Percentiles rank a stretch among this genome's conserved stretches.
phyloP scores from a whole-genome alignment of 2,888 invertebrate species.

The Tiliacea citrago region DNA sequence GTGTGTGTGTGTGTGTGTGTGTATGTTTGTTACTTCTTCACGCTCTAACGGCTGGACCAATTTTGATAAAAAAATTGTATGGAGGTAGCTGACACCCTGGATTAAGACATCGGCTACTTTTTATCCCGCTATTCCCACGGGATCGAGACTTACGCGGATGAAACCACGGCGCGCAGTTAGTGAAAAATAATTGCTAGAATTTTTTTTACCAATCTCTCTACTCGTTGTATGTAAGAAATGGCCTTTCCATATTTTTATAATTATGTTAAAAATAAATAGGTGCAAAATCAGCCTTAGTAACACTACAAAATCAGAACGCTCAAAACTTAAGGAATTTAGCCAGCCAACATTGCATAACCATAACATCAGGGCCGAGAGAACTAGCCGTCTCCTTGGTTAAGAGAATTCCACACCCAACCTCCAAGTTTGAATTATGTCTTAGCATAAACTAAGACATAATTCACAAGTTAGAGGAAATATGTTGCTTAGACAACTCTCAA shows the following conservation, averaged over 20 bases:
- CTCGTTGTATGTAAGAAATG: background rate
- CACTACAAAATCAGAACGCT: slow-evolving; percentile 32
- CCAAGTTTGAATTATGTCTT: slow-evolving; percentile 59
- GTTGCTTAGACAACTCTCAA: slow-evolving; percentile 56
- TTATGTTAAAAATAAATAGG: background rate
- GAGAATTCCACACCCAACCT: slow-evolving; percentile 50
- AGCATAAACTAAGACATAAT: slow-evolving; percentile 61
- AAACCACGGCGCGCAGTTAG: too few relatives aligned
- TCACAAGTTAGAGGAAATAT: slow-evolving; percentile 62
- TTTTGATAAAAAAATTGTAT: too few relatives aligned
- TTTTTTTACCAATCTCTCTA: background rate
- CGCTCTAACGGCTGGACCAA: too few relatives aligned
- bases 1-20: too few relatives aligned
- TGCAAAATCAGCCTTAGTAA: background rate
- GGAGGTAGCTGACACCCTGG: too few relatives aligned
- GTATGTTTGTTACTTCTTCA: too few relatives aligned
- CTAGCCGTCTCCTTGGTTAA: slow-evolving; percentile 44
- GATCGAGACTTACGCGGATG: too few relatives aligned
- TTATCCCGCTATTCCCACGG: too few relatives aligned
- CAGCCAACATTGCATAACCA: slow-evolving; percentile 35
- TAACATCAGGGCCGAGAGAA: slow-evolving; percentile 29
- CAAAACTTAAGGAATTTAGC: slow-evolving; percentile 40
- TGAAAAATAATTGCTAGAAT: background rate
- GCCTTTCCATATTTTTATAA: background rate
- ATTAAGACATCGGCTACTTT: too few relatives aligned